These are phyloP conservation scores for Pammene aurita DNA, from an alignment of 2,888 invertebrate species.

Conservation along the genomic window DNA sequence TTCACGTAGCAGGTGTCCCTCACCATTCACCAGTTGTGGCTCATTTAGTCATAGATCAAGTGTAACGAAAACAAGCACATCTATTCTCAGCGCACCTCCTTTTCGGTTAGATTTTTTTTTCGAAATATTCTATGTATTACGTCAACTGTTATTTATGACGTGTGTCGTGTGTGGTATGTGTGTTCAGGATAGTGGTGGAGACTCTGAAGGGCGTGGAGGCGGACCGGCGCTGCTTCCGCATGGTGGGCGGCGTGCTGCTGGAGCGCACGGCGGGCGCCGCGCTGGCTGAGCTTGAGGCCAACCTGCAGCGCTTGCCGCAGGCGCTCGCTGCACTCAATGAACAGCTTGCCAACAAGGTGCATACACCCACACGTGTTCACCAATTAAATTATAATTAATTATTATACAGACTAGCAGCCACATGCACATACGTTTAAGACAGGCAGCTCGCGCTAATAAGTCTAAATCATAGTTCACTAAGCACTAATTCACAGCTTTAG, in stretches of 20 bases:
- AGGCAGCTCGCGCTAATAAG: no score
- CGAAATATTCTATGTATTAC: no score
- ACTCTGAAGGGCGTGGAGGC: conserved; percentile 93
- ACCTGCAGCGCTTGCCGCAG: conserved; percentile 90
- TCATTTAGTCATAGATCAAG: neutral
- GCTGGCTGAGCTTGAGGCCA: conserved; percentile 91
- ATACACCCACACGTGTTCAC: neutral
- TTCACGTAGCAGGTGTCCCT: conserved; percentile 20
- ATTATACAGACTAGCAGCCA: no score
- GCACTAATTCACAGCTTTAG: no score
- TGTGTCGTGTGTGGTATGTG: conserved; percentile 29
- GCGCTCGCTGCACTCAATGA: conserved; percentile 91
- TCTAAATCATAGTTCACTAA: no score
- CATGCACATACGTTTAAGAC: no score
- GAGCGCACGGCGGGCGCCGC: conserved; percentile 96
- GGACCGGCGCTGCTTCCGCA: conserved; percentile 94
- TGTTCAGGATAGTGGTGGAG: conserved; percentile 95
- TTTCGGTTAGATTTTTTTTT: no score
- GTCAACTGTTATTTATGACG: no score
- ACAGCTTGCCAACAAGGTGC: conserved; percentile 88
- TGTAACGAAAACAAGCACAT: no score
- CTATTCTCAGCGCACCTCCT: no score
- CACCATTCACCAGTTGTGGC: neutral
- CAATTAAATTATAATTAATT: no score
- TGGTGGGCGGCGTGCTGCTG: conserved; percentile 96